Evolutionary conservation across 2,888 invertebrate genomes (phyloP).

Genomic region (Leucoptera coffeella): DNA sequence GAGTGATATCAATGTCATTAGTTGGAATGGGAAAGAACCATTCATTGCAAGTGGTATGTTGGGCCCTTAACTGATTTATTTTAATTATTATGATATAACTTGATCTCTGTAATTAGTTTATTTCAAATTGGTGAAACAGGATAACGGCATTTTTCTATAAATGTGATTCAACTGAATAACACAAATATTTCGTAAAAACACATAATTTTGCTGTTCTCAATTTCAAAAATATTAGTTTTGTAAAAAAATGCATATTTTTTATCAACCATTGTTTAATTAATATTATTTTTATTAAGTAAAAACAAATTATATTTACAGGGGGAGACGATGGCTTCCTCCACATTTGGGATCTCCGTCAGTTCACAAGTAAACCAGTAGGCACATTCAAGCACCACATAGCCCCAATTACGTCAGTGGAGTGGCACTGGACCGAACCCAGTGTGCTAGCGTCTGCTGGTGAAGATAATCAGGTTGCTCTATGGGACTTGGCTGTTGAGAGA

Average conservation of each 20-base stretch:
- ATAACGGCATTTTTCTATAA: too few species aligned
- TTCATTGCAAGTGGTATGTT: constrained; percentile 73
- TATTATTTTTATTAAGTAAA: too few species aligned
- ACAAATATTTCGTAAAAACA: too few species aligned
- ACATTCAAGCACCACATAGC: constrained; percentile 92
- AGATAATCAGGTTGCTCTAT: constrained; percentile 93
- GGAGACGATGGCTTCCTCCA: constrained; percentile 94
- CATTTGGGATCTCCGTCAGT: constrained; percentile 92
- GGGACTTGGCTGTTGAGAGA: constrained; percentile 91
- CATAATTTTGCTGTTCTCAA: too few species aligned
- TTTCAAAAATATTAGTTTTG: too few species aligned
- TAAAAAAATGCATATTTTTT: too few species aligned
- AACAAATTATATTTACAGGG: too few species aligned
- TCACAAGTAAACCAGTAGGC: constrained; percentile 78
- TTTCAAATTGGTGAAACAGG: too few species aligned
- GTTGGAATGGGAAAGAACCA: constrained; percentile 91
- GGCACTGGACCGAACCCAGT: constrained; percentile 91
- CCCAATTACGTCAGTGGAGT: constrained; percentile 93
- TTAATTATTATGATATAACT: constrained; percentile 1
- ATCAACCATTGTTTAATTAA: too few species aligned
- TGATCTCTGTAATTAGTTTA: constrained; percentile 2
- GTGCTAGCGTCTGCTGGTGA: constrained; percentile 90
- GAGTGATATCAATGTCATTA: constrained; percentile 93
- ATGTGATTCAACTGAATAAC: too few species aligned
- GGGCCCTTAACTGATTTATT: background rate